These are phyloP conservation scores for Xerus inauris DNA, from an alignment of 2,113 vertebrate genomes.

Conservation along the genomic window DNA sequence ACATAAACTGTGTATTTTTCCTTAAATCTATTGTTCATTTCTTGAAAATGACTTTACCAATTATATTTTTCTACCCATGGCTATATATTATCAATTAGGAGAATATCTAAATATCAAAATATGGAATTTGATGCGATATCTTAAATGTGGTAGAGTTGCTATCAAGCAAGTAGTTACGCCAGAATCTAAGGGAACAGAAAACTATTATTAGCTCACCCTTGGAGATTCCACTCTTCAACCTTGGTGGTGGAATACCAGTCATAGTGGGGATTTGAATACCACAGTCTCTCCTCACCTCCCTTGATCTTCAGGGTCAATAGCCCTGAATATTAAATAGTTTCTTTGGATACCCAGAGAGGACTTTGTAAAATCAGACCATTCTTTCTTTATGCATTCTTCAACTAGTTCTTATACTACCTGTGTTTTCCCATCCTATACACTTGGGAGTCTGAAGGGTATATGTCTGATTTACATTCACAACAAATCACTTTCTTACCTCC, in stretches of 20 bases:
- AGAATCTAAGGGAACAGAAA: background rate
- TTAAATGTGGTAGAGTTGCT: background rate
- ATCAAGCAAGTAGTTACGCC: background rate
- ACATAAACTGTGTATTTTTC: background rate
- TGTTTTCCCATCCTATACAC: background rate
- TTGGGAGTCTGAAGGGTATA: background rate
- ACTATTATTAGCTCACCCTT: accelerated
- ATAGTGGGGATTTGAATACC: background rate
- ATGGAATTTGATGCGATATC: background rate
- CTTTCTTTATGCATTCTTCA: background rate
- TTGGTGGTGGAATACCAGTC: background rate
- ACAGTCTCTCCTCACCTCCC: background rate
- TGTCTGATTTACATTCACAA: background rate
- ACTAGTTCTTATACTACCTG: background rate
- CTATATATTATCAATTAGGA: background rate
- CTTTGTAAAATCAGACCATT: background rate
- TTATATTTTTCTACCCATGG: background rate
- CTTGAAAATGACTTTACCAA: background rate
- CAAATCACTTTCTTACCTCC: background rate
- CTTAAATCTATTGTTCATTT: background rate
- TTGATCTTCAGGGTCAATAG: background rate
- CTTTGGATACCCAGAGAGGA: background rate
- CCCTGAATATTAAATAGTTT: background rate
- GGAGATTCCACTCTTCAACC: background rate
- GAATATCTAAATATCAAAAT: background rate